A percentile compares a stretch with the other conserved stretches of the same genome.
Conservation (phyloP, 2,888 invertebrate species). For the Euplagia quadripunctaria region DNA sequence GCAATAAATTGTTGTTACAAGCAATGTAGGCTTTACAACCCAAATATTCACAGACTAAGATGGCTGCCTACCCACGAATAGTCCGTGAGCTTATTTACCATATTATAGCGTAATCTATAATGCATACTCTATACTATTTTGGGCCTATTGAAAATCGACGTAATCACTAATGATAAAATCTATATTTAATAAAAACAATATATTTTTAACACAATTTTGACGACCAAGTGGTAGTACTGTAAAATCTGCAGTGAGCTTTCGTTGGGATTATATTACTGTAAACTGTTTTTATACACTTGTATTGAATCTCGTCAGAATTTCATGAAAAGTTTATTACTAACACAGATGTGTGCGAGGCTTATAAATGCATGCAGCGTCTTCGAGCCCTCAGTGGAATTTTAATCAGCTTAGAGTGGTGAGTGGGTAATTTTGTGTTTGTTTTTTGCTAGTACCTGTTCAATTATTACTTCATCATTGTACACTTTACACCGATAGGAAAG, state of each 20-base stretch:
- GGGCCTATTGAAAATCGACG: no score
- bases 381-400: not conserved
- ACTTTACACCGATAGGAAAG: not conserved
- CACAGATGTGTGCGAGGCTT: not conserved
- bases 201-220: not conserved
- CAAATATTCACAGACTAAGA: not conserved
- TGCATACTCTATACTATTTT: no score
- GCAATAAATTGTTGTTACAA: no score
- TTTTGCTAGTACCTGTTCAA: not conserved
- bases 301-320: not conserved
- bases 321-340: not conserved
- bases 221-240: not conserved
- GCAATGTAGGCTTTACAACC: not conserved
- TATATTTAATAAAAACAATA: no score
- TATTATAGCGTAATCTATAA: not conserved
- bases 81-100: not conserved
- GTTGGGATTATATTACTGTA: not conserved
- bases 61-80: no score
- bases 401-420: not conserved
- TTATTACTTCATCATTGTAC: not conserved
- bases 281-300: not conserved
- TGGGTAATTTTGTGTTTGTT: not conserved
- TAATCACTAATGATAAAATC: no score
- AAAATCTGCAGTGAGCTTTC: not conserved
- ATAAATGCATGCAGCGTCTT: not conserved